Evolutionary conservation across 2,888 invertebrate genomes (phyloP).

Genomic region (Hymenopus coronatus): DNA sequence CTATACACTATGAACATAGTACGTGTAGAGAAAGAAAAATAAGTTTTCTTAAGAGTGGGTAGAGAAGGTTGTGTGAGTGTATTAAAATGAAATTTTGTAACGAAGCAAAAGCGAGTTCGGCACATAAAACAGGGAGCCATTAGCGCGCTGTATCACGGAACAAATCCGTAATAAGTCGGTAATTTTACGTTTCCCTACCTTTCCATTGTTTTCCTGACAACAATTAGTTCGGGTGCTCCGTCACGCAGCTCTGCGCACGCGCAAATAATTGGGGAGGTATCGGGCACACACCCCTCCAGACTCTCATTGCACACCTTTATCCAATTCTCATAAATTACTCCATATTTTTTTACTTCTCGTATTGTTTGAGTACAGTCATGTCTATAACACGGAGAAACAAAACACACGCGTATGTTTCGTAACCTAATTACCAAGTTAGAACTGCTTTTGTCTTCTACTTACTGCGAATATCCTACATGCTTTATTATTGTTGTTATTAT

Average conservation of each 20-base stretch:
- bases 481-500: too few species aligned
- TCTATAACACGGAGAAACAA: neutral
- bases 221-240: conserved; percentile 17
- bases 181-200: conserved; percentile 15
- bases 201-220: conserved; percentile 13
- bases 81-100: too few species aligned
- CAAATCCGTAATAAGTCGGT: conserved; percentile 9
- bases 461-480: too few species aligned
- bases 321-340: conserved; percentile 12
- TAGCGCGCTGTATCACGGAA: neutral
- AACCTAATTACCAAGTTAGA: too few species aligned
- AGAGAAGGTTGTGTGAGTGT: too few species aligned
- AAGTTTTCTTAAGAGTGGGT: too few species aligned
- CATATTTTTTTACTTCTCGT: neutral
- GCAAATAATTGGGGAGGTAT: conserved; percentile 17
- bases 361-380: neutral
- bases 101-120: neutral
- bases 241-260: conserved; percentile 19
- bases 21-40: too few species aligned
- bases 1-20: too few species aligned
- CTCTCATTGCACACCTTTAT: conserved; percentile 9
- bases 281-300: conserved; percentile 7
- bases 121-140: neutral
- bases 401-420: neutral
- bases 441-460: too few species aligned